Evolutionary conservation across 1,140 invertebrate genomes (phyloP), one percentile per base, ranked within the genome.

Genomic region (Himalopsyche phryganea): DNA sequence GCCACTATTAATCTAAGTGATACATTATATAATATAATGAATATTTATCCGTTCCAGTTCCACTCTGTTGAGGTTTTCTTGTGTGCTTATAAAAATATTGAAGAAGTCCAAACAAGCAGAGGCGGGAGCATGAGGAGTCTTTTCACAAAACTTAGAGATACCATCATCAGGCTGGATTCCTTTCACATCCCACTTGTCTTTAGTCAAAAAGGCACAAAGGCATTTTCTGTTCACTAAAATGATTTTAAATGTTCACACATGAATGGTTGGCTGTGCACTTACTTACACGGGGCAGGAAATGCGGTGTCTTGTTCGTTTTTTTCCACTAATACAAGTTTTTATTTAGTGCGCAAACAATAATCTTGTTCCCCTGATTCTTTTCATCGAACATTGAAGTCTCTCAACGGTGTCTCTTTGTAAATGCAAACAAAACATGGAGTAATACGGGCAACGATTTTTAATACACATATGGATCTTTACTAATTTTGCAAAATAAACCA

Each of bases 151-250:
- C 38, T 5, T n/a, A 40, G n/a, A 40, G 11, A 40, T 40, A 14
- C 15, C 35, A 50, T 50, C 32, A 36, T 50, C 48, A 19, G 18
- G 20, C 23, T 9, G 23, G 23, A 9, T 18, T 51, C 50, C 20
- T 40, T 46, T 44, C 40, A 45, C 51, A 40, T 28, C 55, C 60
- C 61, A 60, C 61, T 63, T 56, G 61, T 63, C 58, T 48, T 52
- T 49, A 63, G 50, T 63, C 57, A 41, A 51, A 56, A 63, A 60
- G 61, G 61, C 61, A 59, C 56, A 63, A 63, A 63, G 61, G 61
- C 61, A 63, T 50, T 52, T 63, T 54, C 55, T 51, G 19, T 61
- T 51, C 48, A 50, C 56, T 35, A 36, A 46, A 53, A 46, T 23
- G 33, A 52, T 61, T 61, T 57, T 56, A 57, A 56, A 45, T 50